Conservation (phyloP, 1,140 invertebrate species). For the Nephila pilipes region DNA sequence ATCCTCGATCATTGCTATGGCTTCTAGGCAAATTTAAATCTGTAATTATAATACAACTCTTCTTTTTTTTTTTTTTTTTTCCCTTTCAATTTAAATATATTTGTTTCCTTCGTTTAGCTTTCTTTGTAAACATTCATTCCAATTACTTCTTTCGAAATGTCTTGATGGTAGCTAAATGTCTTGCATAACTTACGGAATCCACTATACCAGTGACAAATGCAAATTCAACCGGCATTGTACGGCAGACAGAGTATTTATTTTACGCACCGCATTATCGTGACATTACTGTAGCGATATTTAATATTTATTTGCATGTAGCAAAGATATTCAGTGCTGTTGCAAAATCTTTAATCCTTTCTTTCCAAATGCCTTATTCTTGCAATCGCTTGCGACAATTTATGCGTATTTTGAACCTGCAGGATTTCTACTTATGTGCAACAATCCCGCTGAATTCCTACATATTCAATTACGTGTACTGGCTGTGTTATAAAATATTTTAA, state of each 20-base stretch:
- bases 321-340: background rate
- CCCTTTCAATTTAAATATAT: too few relatives aligned
- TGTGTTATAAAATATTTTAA: too few relatives aligned
- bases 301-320: background rate
- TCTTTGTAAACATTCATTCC: too few relatives aligned
- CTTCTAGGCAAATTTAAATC: too few relatives aligned
- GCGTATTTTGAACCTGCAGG: background rate
- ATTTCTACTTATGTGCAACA: background rate
- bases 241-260: background rate
- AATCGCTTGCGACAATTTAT: background rate
- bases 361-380: background rate
- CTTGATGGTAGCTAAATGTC: too few relatives aligned
- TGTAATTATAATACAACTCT: too few relatives aligned
- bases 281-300: background rate
- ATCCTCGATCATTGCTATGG: too few relatives aligned
- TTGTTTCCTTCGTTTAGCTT: too few relatives aligned
- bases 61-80: too few relatives aligned
- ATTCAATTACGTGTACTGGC: background rate
- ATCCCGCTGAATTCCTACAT: background rate
- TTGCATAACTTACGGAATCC: background rate
- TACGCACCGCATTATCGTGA: background rate
- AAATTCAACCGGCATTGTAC: background rate
- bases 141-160: too few relatives aligned
- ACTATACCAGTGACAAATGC: background rate
- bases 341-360: constrained; percentile 1